Base-by-base conservation (phyloP, 2,113 vertebrate genomes). In the Nyctereutes procyonoides region DNA sequence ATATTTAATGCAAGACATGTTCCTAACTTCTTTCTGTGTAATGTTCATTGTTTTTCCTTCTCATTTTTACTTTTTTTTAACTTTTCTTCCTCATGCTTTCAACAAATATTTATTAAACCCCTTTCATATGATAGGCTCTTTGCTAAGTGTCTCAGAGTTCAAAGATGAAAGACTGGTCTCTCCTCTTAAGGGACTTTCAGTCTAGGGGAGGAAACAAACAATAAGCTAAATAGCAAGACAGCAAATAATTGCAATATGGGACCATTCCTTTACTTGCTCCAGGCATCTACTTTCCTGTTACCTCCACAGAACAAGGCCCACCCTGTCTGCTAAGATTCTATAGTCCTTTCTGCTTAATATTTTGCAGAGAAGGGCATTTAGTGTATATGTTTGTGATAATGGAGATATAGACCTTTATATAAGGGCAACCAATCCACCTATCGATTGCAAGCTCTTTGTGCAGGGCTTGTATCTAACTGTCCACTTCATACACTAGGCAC, bases 381-480 rank as follows among this genome's bases (percentile, higher is more conserved):
- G 22, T 35, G 16, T 10, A 2, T 43, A 58, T 14, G 12, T 12
- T 85, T 67, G 85, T 77, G 13, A 48, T 74, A 73, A 83, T 81
- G 56, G 87, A 92, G 80, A 95, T 69, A 62, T 2, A 90, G 84
- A 71, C 58, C 53, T 84, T 62, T 63, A 35, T 79, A 73, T 48
- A 77, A 86, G 77, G 80, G 74, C 76, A 81, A 83, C 16, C 8
- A 5, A 81, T 81, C 85, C 58, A 91, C 71, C 82, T 74, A 81
- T 32, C 65, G 92, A 73, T 88, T 53, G 19, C 76, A 88, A 88
- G 60, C 26, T 80, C 35, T 85, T 73, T 86, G 81, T 90, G 65
- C 56, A 92, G 91, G 76, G 62, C 8, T 86, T 86, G 67, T 62
- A 82, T 88, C 82, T 97, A 60, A 77, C 19, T 91, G 85, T 55